A percentile compares a stretch with the other conserved stretches of the same genome.
Evolutionary conservation across 2,113 vertebrate species (phyloP).

Genomic region (Cathartes aura): DNA sequence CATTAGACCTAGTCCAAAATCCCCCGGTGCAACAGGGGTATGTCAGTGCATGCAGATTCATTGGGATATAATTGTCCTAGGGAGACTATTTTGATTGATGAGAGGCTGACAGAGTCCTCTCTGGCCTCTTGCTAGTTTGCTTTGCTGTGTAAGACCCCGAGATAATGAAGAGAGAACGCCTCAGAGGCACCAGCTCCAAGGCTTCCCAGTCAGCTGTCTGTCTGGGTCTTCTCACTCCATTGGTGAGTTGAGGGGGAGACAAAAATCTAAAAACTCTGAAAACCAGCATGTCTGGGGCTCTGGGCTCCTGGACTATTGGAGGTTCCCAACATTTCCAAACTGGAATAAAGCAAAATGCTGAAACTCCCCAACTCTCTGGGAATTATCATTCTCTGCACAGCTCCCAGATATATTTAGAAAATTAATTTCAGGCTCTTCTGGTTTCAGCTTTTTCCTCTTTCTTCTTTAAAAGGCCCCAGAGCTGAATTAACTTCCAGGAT

Average conservation of each 20-base stretch:
- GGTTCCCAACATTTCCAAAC: not conserved
- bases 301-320: not conserved
- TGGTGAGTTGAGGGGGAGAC: not conserved
- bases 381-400: not conserved
- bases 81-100: not conserved
- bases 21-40: not conserved
- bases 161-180: not conserved
- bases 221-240: not conserved
- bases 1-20: not conserved
- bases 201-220: not conserved
- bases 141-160: not conserved
- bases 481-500: not conserved
- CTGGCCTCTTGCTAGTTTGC: not conserved
- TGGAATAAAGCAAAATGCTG: not conserved
- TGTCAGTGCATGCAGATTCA: not conserved
- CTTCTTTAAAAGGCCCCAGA: slow-evolving; percentile 3
- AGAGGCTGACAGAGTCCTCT: not conserved
- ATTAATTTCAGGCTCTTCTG: slow-evolving; percentile 60
- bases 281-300: accelerated
- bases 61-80: not conserved
- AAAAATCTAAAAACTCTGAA: not conserved
- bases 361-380: not conserved
- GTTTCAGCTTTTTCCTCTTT: not conserved
- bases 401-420: slow-evolving; percentile 32
- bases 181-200: not conserved